phyloP scores from a whole-genome alignment of 2,113 vertebrate species.

The Boulengeromyrus knoepffleri region DNA sequence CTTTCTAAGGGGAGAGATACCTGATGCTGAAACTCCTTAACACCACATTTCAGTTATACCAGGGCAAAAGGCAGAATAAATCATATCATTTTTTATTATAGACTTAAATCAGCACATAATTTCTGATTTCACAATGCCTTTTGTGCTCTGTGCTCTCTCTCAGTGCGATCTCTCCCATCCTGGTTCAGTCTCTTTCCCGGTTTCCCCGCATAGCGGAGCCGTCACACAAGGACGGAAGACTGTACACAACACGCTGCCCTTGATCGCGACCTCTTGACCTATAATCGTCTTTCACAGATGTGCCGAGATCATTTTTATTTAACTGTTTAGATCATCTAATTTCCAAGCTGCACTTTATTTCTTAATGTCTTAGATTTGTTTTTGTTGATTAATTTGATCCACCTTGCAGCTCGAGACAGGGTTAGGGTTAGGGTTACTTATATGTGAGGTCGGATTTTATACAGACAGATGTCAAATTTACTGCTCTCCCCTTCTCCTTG shows the following conservation, averaged over 20 bases:
- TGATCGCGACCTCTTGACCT: constrained; percentile 17
- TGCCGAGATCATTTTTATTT: constrained; percentile 6
- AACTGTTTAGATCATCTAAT: neutral
- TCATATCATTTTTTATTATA: neutral
- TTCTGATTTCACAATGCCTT: constrained; percentile 27
- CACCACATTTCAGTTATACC: neutral
- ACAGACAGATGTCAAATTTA: neutral
- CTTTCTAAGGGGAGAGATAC: neutral
- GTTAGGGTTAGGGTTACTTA: too few species aligned
- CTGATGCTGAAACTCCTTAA: neutral
- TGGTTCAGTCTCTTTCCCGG: constrained; percentile 8
- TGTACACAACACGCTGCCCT: neutral
- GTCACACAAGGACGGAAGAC: constrained; percentile 28
- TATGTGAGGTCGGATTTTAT: neutral
- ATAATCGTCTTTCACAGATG: constrained; percentile 26
- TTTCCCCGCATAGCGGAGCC: constrained; percentile 26
- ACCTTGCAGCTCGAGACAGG: neutral
- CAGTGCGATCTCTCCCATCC: neutral
- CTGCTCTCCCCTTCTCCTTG: neutral
- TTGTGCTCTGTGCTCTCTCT: constrained; percentile 31
- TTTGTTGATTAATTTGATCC: neutral
- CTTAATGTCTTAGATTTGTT: neutral
- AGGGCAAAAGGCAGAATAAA: neutral
- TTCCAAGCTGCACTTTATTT: constrained; percentile 7
- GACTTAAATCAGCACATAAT: constrained; percentile 21